Evolutionary conservation across 2,113 vertebrate genomes (phyloP), one percentile per base, ranked within the genome.

Genomic region (Clinocottus analis): DNA sequence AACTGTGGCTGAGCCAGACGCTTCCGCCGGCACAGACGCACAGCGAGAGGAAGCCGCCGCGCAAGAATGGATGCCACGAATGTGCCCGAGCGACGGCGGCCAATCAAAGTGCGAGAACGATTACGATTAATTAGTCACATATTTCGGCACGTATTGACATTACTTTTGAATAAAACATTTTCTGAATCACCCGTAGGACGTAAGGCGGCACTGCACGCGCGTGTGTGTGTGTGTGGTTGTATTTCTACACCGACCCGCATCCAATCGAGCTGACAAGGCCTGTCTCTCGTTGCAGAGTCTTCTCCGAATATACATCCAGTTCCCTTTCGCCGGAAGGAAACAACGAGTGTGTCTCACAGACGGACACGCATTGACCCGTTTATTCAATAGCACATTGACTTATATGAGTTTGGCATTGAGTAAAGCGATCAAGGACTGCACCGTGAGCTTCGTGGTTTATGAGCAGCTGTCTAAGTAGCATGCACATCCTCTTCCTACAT

Each of bases 101-200:
- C 70, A 60, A 25, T 65, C 75, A 43, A n/a, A 0, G 25, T 25
- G 49, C 37, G n/a, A 72, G 31, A 35, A 53, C 74, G 45, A 77
- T 69, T 35, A 70, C 12, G 58, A 59, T 53, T 23, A 35, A 45
- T 14, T 23, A 17, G 43, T 56, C 8, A 27, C 3, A 5, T 33
- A 12, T 75, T 66, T 33, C 8, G 31, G 21, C 27, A 37, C 62
- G 35, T 45, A 56, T 17, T 49, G 59, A 11, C 25, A 37, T 55
- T 41, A 4, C 3, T 4, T 55, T 59, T 16, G 33, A 29, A 25
- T 33, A 1, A 62, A 53, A 61, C 3, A 37, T 43, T 16, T 35
- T 35, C 33, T 1, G 4, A 14, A 25, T 27, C 37, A 19, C 29
- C 53, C 7, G 31, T 33, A 31, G 29, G 12, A 23, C 29, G 60